phyloP scores from a whole-genome alignment of 2,888 invertebrate species.

The Xylocampa areola region DNA sequence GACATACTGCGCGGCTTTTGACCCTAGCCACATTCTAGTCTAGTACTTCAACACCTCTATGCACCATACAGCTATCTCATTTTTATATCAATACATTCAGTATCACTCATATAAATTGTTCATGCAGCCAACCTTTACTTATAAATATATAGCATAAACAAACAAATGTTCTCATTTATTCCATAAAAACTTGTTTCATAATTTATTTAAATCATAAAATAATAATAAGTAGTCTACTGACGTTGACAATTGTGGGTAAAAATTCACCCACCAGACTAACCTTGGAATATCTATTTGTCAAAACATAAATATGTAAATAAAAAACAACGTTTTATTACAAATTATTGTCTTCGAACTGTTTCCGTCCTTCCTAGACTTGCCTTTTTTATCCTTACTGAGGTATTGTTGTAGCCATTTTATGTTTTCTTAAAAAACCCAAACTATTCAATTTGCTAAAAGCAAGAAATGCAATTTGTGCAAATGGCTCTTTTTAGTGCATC shows the following conservation, averaged over 20 bases:
- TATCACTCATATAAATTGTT: too few species aligned
- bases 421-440: constrained; percentile 59
- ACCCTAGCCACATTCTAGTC: constrained; percentile 89
- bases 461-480: constrained; percentile 82
- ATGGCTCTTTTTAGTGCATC: constrained; percentile 76
- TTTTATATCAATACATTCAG: too few species aligned
- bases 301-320: constrained; percentile 42
- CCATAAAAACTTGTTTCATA: neutral
- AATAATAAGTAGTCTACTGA: constrained; percentile 3
- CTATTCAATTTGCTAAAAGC: constrained; percentile 66
- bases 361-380: constrained; percentile 68
- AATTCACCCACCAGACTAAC: constrained; percentile 19
- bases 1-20: constrained; percentile 90
- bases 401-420: constrained; percentile 51
- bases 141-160: neutral
- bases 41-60: constrained; percentile 83
- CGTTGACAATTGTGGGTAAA: constrained; percentile 17
- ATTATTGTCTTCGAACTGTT: constrained; percentile 51
- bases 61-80: constrained; percentile 72
- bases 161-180: constrained; percentile 1
- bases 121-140: constrained; percentile 11
- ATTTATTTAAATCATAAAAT: constrained; percentile 10
- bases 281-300: constrained; percentile 35
- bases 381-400: constrained; percentile 65
- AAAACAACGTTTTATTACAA: constrained; percentile 46